A percentile compares a stretch with the other conserved stretches of the same genome.
These are phyloP conservation scores for Fragum whitleyi DNA, from an alignment of 2,888 invertebrate species.

Conservation along the genomic window DNA sequence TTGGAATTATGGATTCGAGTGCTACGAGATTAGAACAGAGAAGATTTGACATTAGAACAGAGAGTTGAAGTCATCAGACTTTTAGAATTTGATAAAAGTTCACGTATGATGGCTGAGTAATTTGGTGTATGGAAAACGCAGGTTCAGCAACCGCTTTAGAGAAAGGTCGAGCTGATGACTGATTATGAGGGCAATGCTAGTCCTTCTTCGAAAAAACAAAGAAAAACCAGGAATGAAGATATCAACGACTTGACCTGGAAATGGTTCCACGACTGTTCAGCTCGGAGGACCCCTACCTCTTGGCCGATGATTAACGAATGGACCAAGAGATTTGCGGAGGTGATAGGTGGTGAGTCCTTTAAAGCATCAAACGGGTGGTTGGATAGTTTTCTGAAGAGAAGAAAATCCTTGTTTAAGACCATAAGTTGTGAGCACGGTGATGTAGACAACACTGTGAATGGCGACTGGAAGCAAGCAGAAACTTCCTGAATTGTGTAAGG, in stretches of 20 bases:
- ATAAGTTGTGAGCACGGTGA: constrained; percentile 44
- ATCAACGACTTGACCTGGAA: constrained; percentile 25
- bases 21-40: too few species aligned
- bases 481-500: constrained; percentile 26
- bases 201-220: background rate
- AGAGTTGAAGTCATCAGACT: too few species aligned
- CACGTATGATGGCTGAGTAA: too few species aligned
- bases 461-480: constrained; percentile 42
- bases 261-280: constrained; percentile 37
- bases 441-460: background rate
- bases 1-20: too few species aligned
- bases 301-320: constrained; percentile 36
- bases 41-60: too few species aligned
- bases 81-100: too few species aligned
- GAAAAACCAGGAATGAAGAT: constrained; percentile 22
- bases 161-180: background rate
- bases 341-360: constrained; percentile 15
- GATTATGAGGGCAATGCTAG: background rate
- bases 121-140: too few species aligned
- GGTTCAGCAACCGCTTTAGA: background rate
- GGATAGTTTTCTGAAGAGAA: constrained; percentile 21
- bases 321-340: constrained; percentile 25
- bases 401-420: constrained; percentile 27
- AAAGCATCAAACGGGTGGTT: constrained; percentile 38
- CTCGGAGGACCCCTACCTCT: constrained; percentile 8